Evolutionary conservation across 2,797 vertebrate genomes (phyloP).

Genomic region (Manis crassicaudata): DNA sequence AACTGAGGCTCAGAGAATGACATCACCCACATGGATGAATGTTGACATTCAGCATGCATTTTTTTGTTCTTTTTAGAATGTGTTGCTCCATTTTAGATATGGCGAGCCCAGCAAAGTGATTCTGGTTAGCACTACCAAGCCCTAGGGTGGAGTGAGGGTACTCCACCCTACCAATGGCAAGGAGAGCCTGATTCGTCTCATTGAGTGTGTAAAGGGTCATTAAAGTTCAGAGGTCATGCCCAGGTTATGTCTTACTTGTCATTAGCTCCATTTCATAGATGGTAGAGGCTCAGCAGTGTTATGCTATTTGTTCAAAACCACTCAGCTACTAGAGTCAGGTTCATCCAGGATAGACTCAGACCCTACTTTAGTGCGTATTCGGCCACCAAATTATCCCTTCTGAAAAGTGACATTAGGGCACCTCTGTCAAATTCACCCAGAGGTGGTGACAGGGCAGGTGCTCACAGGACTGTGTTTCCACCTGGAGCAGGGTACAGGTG

Average conservation of each 20-base stretch:
- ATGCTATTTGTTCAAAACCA: background rate
- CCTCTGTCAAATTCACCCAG: background rate
- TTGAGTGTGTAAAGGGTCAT: background rate
- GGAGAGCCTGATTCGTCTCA: background rate
- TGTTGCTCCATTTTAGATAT: background rate
- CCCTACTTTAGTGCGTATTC: background rate
- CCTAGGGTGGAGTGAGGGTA: no score
- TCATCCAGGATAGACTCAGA: background rate
- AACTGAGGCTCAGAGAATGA: background rate
- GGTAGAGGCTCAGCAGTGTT: background rate
- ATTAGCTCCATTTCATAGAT: background rate
- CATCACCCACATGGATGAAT: background rate
- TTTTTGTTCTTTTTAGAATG: background rate
- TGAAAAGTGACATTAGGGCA: accelerated
- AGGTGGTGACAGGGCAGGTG: background rate
- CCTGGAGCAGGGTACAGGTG: background rate
- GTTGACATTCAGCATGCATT: background rate
- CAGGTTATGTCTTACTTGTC: background rate
- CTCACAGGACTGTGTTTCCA: accelerated
- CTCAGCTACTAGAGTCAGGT: background rate
- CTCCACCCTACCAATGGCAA: background rate
- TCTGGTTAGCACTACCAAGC: background rate
- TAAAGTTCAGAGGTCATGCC: background rate
- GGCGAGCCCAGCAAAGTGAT: background rate
- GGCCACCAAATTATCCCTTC: background rate